Base-by-base conservation (phyloP, 2,888 invertebrate species). In the Agrochola lychnidis region DNA sequence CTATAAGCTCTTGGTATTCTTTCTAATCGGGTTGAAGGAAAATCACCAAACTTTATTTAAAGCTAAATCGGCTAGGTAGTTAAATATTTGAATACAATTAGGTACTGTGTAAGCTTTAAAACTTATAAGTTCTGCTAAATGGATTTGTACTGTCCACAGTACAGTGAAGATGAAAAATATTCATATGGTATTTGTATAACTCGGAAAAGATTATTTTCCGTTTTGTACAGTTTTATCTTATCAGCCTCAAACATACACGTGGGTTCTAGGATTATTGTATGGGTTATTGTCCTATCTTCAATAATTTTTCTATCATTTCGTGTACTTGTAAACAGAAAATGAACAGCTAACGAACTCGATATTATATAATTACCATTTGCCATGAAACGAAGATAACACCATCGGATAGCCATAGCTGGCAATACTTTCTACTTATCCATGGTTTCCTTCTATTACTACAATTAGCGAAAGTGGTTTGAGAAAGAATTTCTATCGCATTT, bases 401-500 rank as follows among this genome's bases (percentile, higher is more conserved):
- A 63, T 83, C 57, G 30, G 45, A 48, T 63, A 45, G n/a, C 66
- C 51, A 59, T 36, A 63, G 14, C 73, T 73, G 59, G 53, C 68
- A 83, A 79, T 68, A 79, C 74, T 82, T 84, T 70, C 80, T 84
- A 63, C 22, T 57, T 74, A 36, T 63, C 56, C 64, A 64, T 69
- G 70, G 45, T 61, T 64, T 69, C 64, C 74, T 79, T 62, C 51
- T 79, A 19, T 12, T 51, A 4, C 30, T 51, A 40, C 16, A 19
- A 4, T 16, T 14, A 45, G 68, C 36, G 64, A 83, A 82, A 83
- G 68, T 64, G 19, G 69, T 64, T 62, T 57, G 22, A 9, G 19
- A 63, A 42, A 68, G 45, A 82, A 40, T 48, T 53, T 76, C 63
- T 70, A 70, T 68, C 2, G 59, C 63, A 64, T 59, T 83, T 79